Evolutionary conservation across 2,888 invertebrate genomes (phyloP).

Genomic region (Mantis religiosa): DNA sequence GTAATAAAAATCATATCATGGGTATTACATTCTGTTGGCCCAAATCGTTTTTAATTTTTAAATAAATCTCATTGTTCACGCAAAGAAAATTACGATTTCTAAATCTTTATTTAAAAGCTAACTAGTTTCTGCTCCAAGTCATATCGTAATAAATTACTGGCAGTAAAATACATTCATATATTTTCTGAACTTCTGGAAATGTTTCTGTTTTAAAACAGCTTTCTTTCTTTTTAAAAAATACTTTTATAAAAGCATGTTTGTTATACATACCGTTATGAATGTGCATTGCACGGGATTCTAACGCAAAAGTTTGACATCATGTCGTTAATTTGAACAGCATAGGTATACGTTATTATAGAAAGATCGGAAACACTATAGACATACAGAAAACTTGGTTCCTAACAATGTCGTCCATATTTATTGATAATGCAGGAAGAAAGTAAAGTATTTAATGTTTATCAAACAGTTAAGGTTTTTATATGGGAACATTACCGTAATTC

Average conservation of each 20-base stretch:
- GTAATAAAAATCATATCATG: constrained; percentile 30
- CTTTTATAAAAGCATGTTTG: background rate
- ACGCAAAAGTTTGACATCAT: background rate
- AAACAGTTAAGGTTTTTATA: background rate
- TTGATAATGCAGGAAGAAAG: background rate
- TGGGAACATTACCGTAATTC: background rate
- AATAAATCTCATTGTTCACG: background rate
- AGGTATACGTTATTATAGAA: background rate
- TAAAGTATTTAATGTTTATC: background rate
- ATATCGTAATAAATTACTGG: background rate
- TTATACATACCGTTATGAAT: background rate
- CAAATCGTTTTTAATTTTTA: background rate
- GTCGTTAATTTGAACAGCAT: background rate
- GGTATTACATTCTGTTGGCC: constrained; percentile 21
- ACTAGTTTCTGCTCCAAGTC: constrained; percentile 20
- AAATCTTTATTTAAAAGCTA: background rate
- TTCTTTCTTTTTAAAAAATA: background rate
- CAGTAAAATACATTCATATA: background rate
- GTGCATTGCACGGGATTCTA: background rate
- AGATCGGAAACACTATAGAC: background rate
- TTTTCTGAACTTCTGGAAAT: background rate
- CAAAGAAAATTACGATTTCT: background rate
- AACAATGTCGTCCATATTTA: constrained; percentile 23
- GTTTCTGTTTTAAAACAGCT: background rate
- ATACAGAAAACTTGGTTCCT: constrained; percentile 23